A percentile compares a stretch with the other conserved stretches of the same genome.
Conservation (phyloP, 2,113 vertebrate genomes). For the Azemiops feae region DNA sequence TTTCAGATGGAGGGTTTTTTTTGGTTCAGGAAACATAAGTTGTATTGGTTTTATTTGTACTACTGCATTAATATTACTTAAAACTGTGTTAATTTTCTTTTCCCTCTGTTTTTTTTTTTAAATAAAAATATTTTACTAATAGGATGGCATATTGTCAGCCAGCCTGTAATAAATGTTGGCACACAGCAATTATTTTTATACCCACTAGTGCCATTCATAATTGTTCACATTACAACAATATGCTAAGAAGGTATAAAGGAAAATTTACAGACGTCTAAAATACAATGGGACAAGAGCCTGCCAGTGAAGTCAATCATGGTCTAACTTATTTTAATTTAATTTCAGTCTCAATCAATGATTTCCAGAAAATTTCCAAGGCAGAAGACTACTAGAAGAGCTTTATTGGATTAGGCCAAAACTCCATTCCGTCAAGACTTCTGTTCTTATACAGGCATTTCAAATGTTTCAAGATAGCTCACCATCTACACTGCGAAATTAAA, state of each 20-base stretch:
- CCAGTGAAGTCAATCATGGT: neutral
- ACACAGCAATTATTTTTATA: neutral
- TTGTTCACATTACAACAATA: neutral
- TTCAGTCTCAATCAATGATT: neutral
- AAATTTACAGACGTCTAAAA: neutral
- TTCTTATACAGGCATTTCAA: neutral
- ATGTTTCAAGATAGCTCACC: neutral
- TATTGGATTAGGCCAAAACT: neutral
- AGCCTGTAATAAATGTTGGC: neutral
- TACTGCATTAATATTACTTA: neutral
- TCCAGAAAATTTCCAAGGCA: neutral
- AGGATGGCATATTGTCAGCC: neutral
- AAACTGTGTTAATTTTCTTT: neutral
- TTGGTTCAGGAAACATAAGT: neutral
- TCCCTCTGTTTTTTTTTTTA: neutral
- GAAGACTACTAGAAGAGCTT: neutral
- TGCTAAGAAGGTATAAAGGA: neutral
- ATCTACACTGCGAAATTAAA: neutral
- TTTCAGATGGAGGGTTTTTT: neutral
- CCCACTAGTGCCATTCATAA: neutral
- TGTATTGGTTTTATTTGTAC: neutral
- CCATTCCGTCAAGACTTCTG: neutral
- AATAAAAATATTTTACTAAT: neutral
- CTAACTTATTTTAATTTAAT: neutral
- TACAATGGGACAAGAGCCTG: neutral